Evolutionary conservation across 2,797 vertebrate species (phyloP), one percentile per base, ranked within the genome.

Genomic region (Sarcophilus harrisii): DNA sequence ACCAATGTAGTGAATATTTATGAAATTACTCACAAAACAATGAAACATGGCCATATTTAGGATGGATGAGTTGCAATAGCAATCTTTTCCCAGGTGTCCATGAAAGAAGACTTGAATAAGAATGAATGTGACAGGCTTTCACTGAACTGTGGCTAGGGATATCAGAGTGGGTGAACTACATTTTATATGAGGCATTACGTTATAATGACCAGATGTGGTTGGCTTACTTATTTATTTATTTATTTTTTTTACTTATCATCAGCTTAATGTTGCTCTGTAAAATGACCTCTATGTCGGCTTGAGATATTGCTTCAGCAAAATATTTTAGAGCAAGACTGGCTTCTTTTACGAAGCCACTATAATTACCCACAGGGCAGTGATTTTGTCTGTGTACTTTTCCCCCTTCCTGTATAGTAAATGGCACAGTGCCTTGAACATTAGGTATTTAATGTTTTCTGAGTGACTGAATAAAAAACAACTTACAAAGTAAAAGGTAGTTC

Each of bases 11-110:
- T 90, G 58, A 58, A 49, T 58, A 57, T 90, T 90, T 87, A 13
- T 97, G 91, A 97, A 98, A 96, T 96, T 16, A 10, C 81, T 94
- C 38, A 32, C 73, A 90, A 49, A 49, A 95, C 52, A 94, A 29
- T 54, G 90, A 93, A 97, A 94, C 59, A 94, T 8, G 45, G 81
- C 27, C 54, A 49, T 9, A 11, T 96, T 92, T 94, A 92, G 30
- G 54, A 49, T 49, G 30, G 18, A 92, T 45, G 90, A 58, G 57
- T 92, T 95, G 91, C 90, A 96, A 93, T 96, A 57, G 90, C 29
- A 93, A 92, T 81, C 4, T 95, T 96, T 49, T 95, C 58, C 29
- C 45, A 38, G 6, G n/a, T 45, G 38, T 3, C 3, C 24, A 73
- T 28, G 49, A 21, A 92, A 57, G 91, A 91, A 90, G 52, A 62